These are phyloP conservation scores for Protaetia brevitarsis DNA, from an alignment of 1,140 invertebrate genomes.

Conservation along the genomic window DNA sequence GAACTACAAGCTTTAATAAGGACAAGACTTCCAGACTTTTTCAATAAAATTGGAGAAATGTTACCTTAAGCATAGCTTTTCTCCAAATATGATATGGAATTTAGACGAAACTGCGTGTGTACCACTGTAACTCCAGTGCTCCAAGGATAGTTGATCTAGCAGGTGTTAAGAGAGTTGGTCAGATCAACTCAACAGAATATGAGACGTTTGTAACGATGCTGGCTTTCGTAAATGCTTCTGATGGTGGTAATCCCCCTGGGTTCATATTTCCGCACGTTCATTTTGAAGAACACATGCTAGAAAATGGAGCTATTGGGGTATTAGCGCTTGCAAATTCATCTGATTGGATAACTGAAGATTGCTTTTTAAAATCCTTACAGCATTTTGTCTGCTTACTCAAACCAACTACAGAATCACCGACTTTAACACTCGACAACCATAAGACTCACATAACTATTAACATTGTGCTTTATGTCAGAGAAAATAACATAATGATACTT, in stretches of 20 bases:
- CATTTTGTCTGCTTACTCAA: not conserved
- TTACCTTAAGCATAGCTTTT: too few species aligned
- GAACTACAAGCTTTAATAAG: too few species aligned
- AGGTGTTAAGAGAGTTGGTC: too few species aligned
- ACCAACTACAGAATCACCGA: not conserved
- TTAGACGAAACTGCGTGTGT: too few species aligned
- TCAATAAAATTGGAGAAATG: too few species aligned
- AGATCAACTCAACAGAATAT: too few species aligned
- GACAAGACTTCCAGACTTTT: too few species aligned
- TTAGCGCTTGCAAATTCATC: slow-evolving; percentile 5
- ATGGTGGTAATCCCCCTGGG: not conserved
- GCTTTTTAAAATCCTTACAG: not conserved
- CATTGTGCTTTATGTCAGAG: not conserved
- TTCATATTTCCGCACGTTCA: slow-evolving; percentile 7
- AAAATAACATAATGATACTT: slow-evolving; percentile 19
- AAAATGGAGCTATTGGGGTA: not conserved
- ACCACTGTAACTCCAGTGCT: too few species aligned
- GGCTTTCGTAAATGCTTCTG: not conserved
- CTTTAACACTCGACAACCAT: slow-evolving; percentile 23
- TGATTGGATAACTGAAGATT: not conserved
- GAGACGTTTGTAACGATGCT: too few species aligned
- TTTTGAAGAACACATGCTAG: slow-evolving; percentile 6
- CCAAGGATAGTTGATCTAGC: too few species aligned
- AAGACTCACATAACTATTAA: slow-evolving; percentile 2
- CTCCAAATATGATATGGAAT: too few species aligned